Conservation (phyloP, 2,888 invertebrate genomes). For the Azorinus chamasolen region DNA sequence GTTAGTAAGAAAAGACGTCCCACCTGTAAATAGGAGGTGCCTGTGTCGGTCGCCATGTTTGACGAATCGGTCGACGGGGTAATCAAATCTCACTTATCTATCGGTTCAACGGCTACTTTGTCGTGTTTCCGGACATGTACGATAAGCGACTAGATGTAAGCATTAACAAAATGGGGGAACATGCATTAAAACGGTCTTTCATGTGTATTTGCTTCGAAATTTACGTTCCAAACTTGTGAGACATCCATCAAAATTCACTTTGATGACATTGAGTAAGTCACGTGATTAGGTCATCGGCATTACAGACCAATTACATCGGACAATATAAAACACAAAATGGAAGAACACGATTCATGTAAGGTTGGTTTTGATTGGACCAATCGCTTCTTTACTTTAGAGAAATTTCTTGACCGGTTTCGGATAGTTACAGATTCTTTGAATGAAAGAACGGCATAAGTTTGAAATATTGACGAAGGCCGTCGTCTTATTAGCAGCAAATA, state of each 20-base stretch:
- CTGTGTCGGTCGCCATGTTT: conserved; percentile 82
- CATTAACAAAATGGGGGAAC: no score
- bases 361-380: neutral
- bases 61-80: conserved; percentile 20
- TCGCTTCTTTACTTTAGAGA: no score
- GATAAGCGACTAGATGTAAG: no score
- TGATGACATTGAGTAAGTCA: conserved; percentile 68
- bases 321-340: no score
- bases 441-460: no score
- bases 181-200: neutral
- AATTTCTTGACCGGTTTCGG: no score
- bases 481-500: no score
- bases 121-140: neutral
- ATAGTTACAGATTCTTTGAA: no score
- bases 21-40: conserved; percentile 83
- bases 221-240: conserved; percentile 14
- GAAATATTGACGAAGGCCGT: no score
- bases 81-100: neutral
- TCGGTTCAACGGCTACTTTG: neutral
- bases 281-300: conserved; percentile 50
- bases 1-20: conserved; percentile 30
- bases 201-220: neutral
- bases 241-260: conserved; percentile 54
- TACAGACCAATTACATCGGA: no score
- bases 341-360: neutral